Conservation (phyloP, 1,140 invertebrate species). For the Meteorus sp. region DNA sequence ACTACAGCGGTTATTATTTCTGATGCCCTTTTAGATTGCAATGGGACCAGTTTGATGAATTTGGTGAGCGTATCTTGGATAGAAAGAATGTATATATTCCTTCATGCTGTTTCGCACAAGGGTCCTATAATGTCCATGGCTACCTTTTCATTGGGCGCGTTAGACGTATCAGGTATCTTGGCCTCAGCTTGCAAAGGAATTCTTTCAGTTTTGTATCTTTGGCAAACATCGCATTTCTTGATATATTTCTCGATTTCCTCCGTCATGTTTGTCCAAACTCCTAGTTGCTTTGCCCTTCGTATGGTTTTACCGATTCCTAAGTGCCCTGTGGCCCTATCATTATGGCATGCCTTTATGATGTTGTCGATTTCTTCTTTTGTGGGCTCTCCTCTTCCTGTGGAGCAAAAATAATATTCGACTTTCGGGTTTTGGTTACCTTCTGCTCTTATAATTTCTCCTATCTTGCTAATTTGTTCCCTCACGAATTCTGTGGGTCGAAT, state of each 20-base stretch:
- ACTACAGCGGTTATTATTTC: slow-evolving; percentile 33
- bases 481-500: too few relatives aligned
- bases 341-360: slow-evolving; percentile 39
- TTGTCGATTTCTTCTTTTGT: slow-evolving; percentile 26
- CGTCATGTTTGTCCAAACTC: slow-evolving; percentile 39
- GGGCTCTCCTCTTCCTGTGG: too few relatives aligned
- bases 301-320: slow-evolving; percentile 39
- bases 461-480: too few relatives aligned
- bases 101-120: slow-evolving; percentile 29
- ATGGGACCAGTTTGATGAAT: slow-evolving; percentile 46
- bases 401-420: too few relatives aligned
- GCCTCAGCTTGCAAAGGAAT: slow-evolving; percentile 32
- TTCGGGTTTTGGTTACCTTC: too few relatives aligned
- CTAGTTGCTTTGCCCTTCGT: slow-evolving; percentile 36
- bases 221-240: slow-evolving; percentile 41
- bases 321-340: slow-evolving; percentile 38
- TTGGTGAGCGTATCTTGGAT: slow-evolving; percentile 50
- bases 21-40: too few relatives aligned
- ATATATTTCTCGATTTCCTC: slow-evolving; percentile 35
- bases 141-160: slow-evolving; percentile 32
- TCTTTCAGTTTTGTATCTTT: slow-evolving; percentile 40
- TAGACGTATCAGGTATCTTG: slow-evolving; percentile 36
- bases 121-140: slow-evolving; percentile 42
- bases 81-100: slow-evolving; percentile 44
- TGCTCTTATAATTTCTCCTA: too few relatives aligned